These are phyloP conservation scores for Cathartes aura DNA, from an alignment of 2,113 vertebrate genomes.

Conservation along the genomic window DNA sequence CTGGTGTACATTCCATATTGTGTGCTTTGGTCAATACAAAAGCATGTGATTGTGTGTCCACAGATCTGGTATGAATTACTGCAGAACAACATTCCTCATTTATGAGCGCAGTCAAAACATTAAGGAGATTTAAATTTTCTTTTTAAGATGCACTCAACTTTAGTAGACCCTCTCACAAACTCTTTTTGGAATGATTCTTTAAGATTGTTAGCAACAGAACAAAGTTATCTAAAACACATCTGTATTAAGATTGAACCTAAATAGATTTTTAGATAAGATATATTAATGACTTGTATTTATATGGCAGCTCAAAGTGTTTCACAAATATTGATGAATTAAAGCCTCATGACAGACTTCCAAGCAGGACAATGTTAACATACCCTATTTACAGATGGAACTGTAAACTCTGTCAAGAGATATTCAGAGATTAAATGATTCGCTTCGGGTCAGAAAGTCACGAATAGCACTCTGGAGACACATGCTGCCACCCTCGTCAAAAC, in stretches of 20 bases:
- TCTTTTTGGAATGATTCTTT: neutral
- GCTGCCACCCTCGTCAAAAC: neutral
- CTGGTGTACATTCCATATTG: neutral
- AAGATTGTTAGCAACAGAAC: neutral
- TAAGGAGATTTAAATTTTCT: neutral
- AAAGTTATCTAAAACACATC: neutral
- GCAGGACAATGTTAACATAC: slow-evolving; percentile 36
- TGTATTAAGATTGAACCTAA: neutral
- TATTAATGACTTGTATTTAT: slow-evolving; percentile 12
- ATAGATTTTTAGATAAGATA: neutral
- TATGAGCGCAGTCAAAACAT: neutral
- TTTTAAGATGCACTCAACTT: neutral
- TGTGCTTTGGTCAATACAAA: neutral
- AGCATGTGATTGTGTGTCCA: neutral
- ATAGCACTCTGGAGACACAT: neutral
- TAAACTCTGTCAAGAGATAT: slow-evolving; percentile 52
- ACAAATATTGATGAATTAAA: slow-evolving; percentile 59
- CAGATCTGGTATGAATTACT: slow-evolving; percentile 25
- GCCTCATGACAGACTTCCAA: slow-evolving; percentile 26
- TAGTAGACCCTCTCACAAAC: neutral
- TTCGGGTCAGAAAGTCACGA: slow-evolving; percentile 34
- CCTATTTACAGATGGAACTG: slow-evolving; percentile 42
- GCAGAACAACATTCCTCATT: slow-evolving; percentile 42
- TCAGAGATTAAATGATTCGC: slow-evolving; percentile 52
- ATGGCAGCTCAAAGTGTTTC: neutral